These are phyloP conservation scores for Acrocephalus kingi DNA, from an alignment of 2,113 vertebrate genomes.

Conservation along the genomic window DNA sequence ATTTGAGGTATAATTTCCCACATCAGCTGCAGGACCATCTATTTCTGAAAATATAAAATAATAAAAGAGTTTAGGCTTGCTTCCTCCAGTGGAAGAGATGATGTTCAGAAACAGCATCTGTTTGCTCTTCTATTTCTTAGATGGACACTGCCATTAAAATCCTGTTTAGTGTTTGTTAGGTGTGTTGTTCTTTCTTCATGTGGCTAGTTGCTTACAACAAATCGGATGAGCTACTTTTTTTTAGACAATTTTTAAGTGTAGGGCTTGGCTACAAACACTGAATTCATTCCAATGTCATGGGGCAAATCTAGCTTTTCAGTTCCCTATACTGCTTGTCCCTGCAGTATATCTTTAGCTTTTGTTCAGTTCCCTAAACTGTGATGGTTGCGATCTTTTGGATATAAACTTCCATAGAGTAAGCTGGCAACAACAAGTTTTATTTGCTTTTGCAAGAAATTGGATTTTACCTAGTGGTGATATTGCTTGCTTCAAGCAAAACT, in stretches of 20 bases:
- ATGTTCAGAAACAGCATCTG: neutral
- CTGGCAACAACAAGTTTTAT: neutral
- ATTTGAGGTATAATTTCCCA: neutral
- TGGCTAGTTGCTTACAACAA: neutral
- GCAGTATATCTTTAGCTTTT: neutral
- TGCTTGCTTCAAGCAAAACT: neutral
- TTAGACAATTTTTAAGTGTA: neutral
- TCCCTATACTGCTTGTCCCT: neutral
- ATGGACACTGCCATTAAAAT: neutral
- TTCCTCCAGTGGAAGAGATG: neutral
- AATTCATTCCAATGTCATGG: neutral
- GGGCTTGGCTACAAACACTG: neutral
- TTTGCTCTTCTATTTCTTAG: neutral
- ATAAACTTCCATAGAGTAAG: neutral
- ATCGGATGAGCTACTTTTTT: neutral
- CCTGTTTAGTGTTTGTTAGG: neutral
- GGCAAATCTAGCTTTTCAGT: neutral
- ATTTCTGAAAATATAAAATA: neutral
- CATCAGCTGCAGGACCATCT: neutral
- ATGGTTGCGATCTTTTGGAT: fast-evolving
- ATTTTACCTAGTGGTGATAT: neutral
- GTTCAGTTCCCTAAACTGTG: neutral
- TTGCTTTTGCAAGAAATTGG: neutral
- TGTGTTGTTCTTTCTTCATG: neutral
- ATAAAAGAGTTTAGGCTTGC: neutral